Evolutionary conservation across 2,113 vertebrate genomes (phyloP), one percentile per base, ranked within the genome.

Genomic region (Synodontis membranacea): DNA sequence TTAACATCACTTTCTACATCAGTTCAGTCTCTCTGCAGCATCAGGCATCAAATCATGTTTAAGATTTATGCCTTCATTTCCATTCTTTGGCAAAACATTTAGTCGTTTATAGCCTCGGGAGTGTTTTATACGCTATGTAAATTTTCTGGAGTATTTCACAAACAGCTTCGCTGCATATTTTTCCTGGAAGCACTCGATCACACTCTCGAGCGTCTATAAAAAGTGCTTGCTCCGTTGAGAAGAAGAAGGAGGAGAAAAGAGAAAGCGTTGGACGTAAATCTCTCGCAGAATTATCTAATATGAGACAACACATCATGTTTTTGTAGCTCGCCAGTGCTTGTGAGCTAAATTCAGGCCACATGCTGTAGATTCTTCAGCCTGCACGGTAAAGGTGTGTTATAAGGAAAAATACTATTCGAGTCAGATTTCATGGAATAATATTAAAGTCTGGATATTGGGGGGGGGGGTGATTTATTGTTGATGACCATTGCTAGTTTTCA

Each of bases 51-150:
- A n/a, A 66, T 39, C 11, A 39, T 66, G 34, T 17, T 3, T 1
- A 12, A 64, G 46, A 80, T 86, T 86, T 86, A 82, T 82, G 39
- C 23, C 0, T 86, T 86, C 85, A 82, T 82, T 74, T 86, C n/a
- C 42, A 82, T 82, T 86, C 48, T 86, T 86, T 82, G 79, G 79
- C 85, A 60, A 75, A 86, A 82, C 37, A 74, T 84, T 56, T 74
- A 74, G 72, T 84, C 62, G 2, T 84, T 84, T 76, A 52, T 64
- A 50, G 79, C 68, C 80, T 76, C 42, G 5, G 68, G 86, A 76
- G 66, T 82, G 42, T 75, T 82, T 82, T 82, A 82, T 56, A 46
- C 4, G n/a, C 25, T 82, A 74, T 74, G 79, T 86, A 75, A 64
- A 82, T 76, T 86, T 86, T 70, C 85, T 46, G 44, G 62, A 82